Evolutionary conservation across 2,888 invertebrate genomes (phyloP).

Genomic region (Macaria notata): DNA sequence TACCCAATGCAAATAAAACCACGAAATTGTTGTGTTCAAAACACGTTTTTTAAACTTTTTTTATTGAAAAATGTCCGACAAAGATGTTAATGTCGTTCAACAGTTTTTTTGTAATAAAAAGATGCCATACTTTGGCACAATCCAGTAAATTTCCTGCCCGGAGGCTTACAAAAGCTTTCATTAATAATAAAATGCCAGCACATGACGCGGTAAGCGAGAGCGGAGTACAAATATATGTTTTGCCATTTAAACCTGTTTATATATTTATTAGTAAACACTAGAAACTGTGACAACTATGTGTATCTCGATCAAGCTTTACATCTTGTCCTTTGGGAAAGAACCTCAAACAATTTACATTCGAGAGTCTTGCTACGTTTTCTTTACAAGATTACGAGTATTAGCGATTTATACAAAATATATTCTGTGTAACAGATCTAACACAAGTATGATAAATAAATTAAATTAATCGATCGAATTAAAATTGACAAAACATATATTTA

Average conservation of each 20-base stretch:
- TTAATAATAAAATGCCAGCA: slow-evolving; percentile 39
- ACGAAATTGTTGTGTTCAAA: slow-evolving; percentile 76
- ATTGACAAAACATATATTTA: no score
- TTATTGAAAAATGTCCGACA: slow-evolving; percentile 80
- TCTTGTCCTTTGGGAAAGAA: no score
- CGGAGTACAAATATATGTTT: slow-evolving; percentile 12
- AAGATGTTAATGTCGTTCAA: slow-evolving; percentile 64
- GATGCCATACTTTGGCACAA: slow-evolving; percentile 60
- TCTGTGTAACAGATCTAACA: no score
- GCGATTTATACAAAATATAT: no score
- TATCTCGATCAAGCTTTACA: no score
- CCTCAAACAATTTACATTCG: no score
- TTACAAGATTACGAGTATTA: no score
- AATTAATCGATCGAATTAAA: no score
- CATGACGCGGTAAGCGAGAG: slow-evolving; percentile 27
- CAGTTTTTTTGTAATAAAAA: slow-evolving; percentile 44
- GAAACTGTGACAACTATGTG: no score
- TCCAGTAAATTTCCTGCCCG: slow-evolving; percentile 39
- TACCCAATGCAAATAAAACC: slow-evolving; percentile 51
- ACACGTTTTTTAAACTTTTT: slow-evolving; percentile 77
- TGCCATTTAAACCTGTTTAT: background rate
- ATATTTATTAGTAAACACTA: no score
- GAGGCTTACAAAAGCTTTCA: slow-evolving; percentile 38
- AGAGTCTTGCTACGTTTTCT: no score
- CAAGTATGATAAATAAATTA: no score